Conservation (phyloP, 2,797 vertebrate species). For the Psittacula derbiana region DNA sequence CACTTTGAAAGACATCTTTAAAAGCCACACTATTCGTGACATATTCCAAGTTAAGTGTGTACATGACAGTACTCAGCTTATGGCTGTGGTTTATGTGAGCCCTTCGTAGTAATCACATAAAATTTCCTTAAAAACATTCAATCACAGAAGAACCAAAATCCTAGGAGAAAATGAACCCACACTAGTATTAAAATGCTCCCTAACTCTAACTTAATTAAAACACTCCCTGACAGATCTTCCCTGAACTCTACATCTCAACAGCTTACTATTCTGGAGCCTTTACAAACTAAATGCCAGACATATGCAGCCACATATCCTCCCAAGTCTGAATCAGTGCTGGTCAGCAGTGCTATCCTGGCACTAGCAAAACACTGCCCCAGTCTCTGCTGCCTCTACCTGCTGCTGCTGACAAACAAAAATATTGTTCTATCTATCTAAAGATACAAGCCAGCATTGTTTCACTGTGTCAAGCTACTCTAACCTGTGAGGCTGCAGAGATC, state of each 20-base stretch:
- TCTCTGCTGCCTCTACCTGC: not conserved
- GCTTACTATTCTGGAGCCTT: not conserved
- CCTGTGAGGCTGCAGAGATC: not conserved
- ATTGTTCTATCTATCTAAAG: not conserved
- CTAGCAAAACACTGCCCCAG: not conserved
- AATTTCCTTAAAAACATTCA: not conserved
- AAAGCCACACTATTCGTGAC: not conserved
- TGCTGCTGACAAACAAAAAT: not conserved
- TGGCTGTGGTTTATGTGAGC: not conserved
- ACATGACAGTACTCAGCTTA: not conserved
- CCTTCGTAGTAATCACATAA: not conserved
- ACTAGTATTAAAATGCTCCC: not conserved
- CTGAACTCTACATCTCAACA: not conserved
- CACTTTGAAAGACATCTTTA: not conserved
- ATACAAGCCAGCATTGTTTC: not conserved
- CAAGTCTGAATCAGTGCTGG: not conserved
- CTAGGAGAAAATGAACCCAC: not conserved
- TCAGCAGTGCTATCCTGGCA: not conserved
- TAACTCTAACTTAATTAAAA: not conserved
- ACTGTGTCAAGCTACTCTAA: not conserved
- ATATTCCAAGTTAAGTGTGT: not conserved
- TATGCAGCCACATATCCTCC: not conserved
- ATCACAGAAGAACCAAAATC: not conserved
- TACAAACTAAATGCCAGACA: not conserved
- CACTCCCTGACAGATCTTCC: not conserved